phyloP scores from a whole-genome alignment of 2,113 vertebrate species.

The Genyomyrus donnyi region DNA sequence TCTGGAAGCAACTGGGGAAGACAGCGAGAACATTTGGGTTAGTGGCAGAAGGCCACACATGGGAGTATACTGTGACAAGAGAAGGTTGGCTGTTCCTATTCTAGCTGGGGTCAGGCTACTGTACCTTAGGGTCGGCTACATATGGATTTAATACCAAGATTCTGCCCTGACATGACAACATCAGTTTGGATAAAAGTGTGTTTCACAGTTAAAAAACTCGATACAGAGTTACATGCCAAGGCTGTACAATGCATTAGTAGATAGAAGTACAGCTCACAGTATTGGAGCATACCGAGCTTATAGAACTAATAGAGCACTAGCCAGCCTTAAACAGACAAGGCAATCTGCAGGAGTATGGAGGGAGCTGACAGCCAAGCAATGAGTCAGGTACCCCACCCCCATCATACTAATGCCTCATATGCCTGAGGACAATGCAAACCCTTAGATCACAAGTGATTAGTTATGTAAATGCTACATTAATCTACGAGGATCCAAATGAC shows the following conservation, averaged over 20 bases:
- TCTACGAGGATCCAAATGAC: background rate
- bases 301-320: background rate
- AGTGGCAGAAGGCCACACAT: background rate
- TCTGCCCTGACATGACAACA: background rate
- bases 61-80: background rate
- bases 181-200: background rate
- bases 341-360: background rate
- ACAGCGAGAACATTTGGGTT: background rate
- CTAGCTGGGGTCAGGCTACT: background rate
- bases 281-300: background rate
- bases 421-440: background rate
- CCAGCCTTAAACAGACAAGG: background rate
- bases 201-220: background rate
- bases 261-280: background rate
- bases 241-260: background rate
- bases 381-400: background rate
- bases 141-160: background rate
- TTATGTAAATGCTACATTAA: background rate
- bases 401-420: background rate
- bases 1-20: constrained; percentile 76
- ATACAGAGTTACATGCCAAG: background rate
- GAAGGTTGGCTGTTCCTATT: background rate
- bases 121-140: background rate
- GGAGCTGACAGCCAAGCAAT: background rate
- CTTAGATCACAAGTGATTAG: background rate